A percentile compares a stretch with the other conserved stretches of the same genome.
Conservation (phyloP, 2,888 invertebrate genomes). For the Platerodrilus igneus region DNA sequence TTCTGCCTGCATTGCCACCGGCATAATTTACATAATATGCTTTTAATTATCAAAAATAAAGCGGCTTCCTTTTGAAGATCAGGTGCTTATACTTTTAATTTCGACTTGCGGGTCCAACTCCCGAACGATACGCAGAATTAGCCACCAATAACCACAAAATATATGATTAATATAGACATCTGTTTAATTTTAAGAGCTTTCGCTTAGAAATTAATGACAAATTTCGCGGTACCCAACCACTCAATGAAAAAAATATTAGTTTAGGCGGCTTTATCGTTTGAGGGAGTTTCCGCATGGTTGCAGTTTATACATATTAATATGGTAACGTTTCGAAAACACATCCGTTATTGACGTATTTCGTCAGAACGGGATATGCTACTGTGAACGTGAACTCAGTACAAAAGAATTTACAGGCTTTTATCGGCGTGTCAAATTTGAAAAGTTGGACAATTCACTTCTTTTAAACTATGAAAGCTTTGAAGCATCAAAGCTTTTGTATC, state of each 20-base stretch:
- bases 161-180: slow-evolving; percentile 21
- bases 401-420: slow-evolving; percentile 24
- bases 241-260: slow-evolving; percentile 14
- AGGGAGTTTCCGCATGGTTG: slow-evolving; percentile 10
- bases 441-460: slow-evolving; percentile 24
- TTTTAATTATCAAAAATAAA: no score
- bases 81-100: no score
- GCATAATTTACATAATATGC: no score
- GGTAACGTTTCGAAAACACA: slow-evolving; percentile 10
- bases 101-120: no score
- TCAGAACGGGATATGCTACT: slow-evolving; percentile 28
- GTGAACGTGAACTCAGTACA: slow-evolving; percentile 26
- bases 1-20: no score
- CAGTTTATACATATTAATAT: slow-evolving; percentile 13
- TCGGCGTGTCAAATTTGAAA: slow-evolving; percentile 26
- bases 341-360: slow-evolving; percentile 25
- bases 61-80: no score
- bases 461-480: no score
- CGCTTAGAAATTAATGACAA: slow-evolving; percentile 16
- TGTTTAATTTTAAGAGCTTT: slow-evolving; percentile 9
- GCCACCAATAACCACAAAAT: slow-evolving; percentile 16
- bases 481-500: slow-evolving; percentile 12
- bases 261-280: no score
- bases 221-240: slow-evolving; percentile 14
- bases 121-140: slow-evolving; percentile 19